A percentile compares a stretch with the other conserved stretches of the same genome.
phyloP scores from a whole-genome alignment of 2,888 invertebrate genomes.

The Eupithecia tripunctaria region DNA sequence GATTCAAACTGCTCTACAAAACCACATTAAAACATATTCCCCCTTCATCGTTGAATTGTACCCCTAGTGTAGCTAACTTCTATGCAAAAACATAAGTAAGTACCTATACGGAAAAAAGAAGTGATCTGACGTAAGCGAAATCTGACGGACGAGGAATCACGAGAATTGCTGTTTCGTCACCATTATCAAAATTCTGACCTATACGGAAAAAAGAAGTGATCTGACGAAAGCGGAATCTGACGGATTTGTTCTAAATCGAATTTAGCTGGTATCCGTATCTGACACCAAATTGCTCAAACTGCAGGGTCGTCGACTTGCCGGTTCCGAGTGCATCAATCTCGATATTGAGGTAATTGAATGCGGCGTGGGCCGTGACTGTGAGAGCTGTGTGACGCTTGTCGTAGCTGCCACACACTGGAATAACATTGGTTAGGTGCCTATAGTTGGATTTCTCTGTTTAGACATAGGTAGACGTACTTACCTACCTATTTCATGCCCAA shows the following conservation, averaged over 20 bases:
- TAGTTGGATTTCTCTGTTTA: neutral
- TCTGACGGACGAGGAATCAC: no score
- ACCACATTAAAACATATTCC: neutral
- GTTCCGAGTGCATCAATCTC: slow-evolving; percentile 38
- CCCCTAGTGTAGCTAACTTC: neutral
- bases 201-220: no score
- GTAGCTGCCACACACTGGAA: neutral
- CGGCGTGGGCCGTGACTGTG: slow-evolving; percentile 34
- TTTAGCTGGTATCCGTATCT: neutral
- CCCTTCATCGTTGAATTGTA: neutral
- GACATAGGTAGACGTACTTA: neutral
- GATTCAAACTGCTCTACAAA: neutral
- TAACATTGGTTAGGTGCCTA: neutral
- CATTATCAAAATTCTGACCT: no score
- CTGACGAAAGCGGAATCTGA: no score
- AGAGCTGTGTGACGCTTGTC: neutral
- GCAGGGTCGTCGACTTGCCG: slow-evolving; percentile 29
- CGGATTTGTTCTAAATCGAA: no score
- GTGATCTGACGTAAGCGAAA: no score
- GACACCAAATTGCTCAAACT: neutral
- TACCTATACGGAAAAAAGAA: no score
- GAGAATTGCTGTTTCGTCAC: no score
- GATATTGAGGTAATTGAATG: slow-evolving; percentile 43
- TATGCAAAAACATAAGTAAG: neutral
- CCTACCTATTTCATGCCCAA: no score